Conservation (phyloP, 2,888 invertebrate species). For the Synanthedon tipuliformis region DNA sequence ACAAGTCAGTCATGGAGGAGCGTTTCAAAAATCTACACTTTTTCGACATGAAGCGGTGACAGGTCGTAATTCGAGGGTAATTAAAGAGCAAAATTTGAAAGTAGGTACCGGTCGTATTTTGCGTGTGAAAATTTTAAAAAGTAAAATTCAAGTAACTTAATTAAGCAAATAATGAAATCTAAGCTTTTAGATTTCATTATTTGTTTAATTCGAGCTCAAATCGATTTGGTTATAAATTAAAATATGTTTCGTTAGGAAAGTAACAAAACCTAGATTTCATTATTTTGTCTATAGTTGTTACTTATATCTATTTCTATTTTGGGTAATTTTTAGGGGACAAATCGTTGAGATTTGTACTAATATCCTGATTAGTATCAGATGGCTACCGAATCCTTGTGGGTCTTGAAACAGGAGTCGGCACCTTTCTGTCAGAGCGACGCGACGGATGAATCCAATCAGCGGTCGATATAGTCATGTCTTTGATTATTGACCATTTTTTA, state of each 20-base stretch:
- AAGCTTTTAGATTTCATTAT: no score
- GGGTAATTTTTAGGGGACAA: no score
- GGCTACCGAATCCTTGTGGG: slow-evolving; percentile 25
- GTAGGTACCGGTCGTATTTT: slow-evolving; percentile 3
- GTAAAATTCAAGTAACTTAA: no score
- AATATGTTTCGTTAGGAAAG: no score
- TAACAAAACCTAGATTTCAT: no score
- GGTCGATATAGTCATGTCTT: slow-evolving; percentile 16
- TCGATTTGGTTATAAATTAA: no score
- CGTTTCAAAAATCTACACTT: slow-evolving; percentile 28
- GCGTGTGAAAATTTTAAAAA: no score
- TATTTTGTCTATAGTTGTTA: no score
- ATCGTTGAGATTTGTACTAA: no score
- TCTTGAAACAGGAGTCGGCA: slow-evolving; percentile 28
- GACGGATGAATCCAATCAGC: slow-evolving; percentile 20
- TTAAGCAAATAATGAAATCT: no score
- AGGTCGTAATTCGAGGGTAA: slow-evolving; percentile 32
- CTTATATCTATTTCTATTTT: no score
- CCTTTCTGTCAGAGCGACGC: slow-evolving; percentile 17
- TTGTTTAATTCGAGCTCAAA: no score
- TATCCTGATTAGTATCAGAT: slow-evolving; percentile 28
- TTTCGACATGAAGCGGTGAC: slow-evolving; percentile 17
- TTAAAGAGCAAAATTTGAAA: slow-evolving; percentile 26
- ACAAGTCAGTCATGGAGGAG: slow-evolving; percentile 32
- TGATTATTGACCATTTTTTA: slow-evolving; percentile 1